A percentile compares a stretch with the other conserved stretches of the same genome.
These are phyloP conservation scores for Leptopterna dolabrata DNA, from an alignment of 2,888 invertebrate species.

Conservation along the genomic window DNA sequence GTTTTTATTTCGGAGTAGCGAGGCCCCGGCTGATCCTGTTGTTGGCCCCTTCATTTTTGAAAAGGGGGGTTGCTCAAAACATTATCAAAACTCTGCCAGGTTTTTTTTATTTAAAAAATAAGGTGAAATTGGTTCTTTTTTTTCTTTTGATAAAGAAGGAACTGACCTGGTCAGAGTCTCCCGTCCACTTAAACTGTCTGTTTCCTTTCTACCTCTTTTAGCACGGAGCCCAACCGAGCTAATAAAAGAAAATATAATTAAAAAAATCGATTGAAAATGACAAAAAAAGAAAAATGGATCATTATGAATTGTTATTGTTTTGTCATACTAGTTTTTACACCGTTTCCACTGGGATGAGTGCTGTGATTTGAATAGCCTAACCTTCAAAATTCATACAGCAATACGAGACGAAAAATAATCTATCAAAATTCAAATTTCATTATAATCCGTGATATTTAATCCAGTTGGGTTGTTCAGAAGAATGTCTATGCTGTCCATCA, in stretches of 20 bases:
- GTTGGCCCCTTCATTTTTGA: slow-evolving; percentile 48
- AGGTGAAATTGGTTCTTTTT: neutral
- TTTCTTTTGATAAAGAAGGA: slow-evolving; percentile 21
- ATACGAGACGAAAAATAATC: too few relatives aligned
- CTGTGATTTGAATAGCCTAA: neutral
- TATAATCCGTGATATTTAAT: too few relatives aligned
- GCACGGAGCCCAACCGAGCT: slow-evolving; percentile 56
- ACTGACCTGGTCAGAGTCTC: slow-evolving; percentile 50
- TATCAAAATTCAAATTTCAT: neutral
- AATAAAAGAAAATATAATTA: slow-evolving; percentile 37
- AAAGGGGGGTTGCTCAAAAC: slow-evolving; percentile 54
- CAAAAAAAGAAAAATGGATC: neutral
- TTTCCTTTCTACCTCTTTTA: slow-evolving; percentile 60
- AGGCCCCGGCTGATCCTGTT: slow-evolving; percentile 29
- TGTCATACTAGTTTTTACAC: slow-evolving; percentile 17
- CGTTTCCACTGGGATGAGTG: neutral
- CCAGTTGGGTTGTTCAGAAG: too few relatives aligned
- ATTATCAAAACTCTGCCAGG: slow-evolving; percentile 52
- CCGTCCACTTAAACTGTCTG: slow-evolving; percentile 60
- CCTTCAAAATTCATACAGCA: too few relatives aligned
- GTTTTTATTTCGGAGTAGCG: slow-evolving; percentile 54
- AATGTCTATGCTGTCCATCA: too few relatives aligned
- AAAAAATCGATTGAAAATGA: slow-evolving; percentile 24
- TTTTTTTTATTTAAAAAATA: neutral
- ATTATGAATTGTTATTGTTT: slow-evolving; percentile 49